Base-by-base conservation (phyloP, 2,113 vertebrate species). In the Egretta garzetta region DNA sequence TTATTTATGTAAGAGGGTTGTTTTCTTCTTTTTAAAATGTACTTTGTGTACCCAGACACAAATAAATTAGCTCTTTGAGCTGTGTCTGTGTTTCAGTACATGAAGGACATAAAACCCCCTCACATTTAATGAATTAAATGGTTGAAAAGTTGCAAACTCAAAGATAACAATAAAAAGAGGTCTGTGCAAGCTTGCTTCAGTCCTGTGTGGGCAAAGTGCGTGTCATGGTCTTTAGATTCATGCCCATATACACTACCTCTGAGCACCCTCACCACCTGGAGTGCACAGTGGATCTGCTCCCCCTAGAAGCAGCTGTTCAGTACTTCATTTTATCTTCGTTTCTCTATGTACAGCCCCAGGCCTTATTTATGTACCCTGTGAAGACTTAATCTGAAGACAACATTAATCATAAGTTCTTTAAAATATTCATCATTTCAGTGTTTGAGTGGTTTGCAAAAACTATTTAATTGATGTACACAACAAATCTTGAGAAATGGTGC, bases 331-430 rank as follows among this genome's bases (percentile, higher is more conserved):
- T 86, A 85, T 85, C 86, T 89, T 89, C 49, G 68, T 94, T 95
- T 95, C 82, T 56, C 56, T 91, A 1, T 56, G 64, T 87, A 64
- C 56, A 63, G 26, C 64, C 23, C 30, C 39, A 89, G 68, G 77
- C 33, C 37, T 96, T 96, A 81, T 89, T 96, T 94, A 87, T 75
- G 35, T 72, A 63, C 10, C 14, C 60, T 79, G 41, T n/a, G 47
- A 91, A 95, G 84, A 71, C 43, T 77, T 94, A 81, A 84, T 95
- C 86, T 89, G 76, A 89, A 94, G 73, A 79, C 55, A 89, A 81
- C 60, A 93, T 97, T 94, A 96, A 91, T 94, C 84, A 75, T 27
- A 74, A 91, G 12, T 96, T 93, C 77, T 93, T 91, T 81, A 79
- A 90, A 89, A 52, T 60, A 91, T 95, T 96, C 52, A 93, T 81